Base-by-base conservation (phyloP, 2,797 vertebrate species). In the Pipistrellus pygmaeus region DNA sequence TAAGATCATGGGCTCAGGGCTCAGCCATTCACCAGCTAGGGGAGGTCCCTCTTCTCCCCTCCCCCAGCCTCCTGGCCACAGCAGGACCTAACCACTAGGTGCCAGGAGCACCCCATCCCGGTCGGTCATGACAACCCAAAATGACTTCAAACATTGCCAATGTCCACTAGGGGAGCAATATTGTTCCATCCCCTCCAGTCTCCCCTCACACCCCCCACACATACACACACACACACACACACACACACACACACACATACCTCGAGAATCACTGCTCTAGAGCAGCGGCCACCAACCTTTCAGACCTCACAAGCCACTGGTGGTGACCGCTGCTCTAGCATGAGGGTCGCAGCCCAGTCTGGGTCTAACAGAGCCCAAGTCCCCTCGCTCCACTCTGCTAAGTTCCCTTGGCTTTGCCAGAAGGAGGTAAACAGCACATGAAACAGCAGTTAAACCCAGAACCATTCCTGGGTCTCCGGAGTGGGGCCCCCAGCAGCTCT, bases 341-440 rank as follows among this genome's bases (percentile, higher is more conserved):
- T 38, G 27, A 76, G 12, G n/a, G 66, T 1, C 27, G 10, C 25
- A 48, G 46, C 32, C 73, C 30, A n/a, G 1, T 53, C 30, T 41
- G 20, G 51, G 60, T 13, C 69, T 44, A 2, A 2, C 51, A 23
- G 78, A 60, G 48, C 10, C 38, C 18, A 17, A 62, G 32, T 48
- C 6, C 41, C 51, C 30, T 10, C 32, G 23, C 62, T 64, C 44
- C 15, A 27, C 55, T 32, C 21, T 13, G 13, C 53, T 27, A 27
- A 46, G 68, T 1, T 53, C 60, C 51, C 88, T 41, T 30, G 32
- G 55, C 78, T 90, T 68, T 68, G 62, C 35, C 85, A 80, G 57
- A 76, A 76, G 73, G 69, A 80, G 55, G 76, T 5, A 68, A 90
- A 68, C 53, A 72, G 64, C 78, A 57, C 85, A 87, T 87, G 76